Evolutionary conservation across 2,113 vertebrate species (phyloP).

Genomic region (Mustelus asterias): DNA sequence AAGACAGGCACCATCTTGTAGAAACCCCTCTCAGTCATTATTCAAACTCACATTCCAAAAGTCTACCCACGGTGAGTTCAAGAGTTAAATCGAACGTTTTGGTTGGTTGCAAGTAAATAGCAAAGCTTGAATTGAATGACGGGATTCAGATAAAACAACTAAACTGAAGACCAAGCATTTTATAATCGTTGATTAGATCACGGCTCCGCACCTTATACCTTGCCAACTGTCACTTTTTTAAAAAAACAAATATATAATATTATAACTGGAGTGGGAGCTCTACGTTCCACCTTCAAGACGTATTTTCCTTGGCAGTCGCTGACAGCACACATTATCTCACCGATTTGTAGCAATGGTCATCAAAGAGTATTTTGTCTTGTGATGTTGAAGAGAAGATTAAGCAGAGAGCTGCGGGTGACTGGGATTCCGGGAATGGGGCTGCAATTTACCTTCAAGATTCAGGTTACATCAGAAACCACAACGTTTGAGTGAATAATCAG

Average conservation of each 20-base stretch:
- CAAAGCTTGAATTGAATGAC: background rate
- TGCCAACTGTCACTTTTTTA: background rate
- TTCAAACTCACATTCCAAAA: background rate
- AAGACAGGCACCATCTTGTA: background rate
- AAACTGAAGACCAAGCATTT: background rate
- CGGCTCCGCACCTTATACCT: background rate
- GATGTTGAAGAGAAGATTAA: conserved; percentile 20
- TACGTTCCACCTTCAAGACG: background rate
- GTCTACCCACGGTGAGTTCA: background rate
- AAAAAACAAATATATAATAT: conserved; percentile 23
- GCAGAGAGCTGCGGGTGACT: background rate
- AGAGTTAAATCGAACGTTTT: background rate
- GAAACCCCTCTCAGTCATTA: background rate
- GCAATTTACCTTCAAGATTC: background rate
- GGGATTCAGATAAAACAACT: background rate
- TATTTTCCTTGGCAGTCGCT: background rate
- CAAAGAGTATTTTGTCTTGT: background rate
- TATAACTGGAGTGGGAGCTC: background rate
- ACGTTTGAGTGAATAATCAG: background rate
- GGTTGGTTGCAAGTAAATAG: background rate
- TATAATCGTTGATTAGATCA: background rate
- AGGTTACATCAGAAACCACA: background rate
- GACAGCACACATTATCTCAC: background rate
- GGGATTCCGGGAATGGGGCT: background rate
- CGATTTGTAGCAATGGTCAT: background rate